A percentile compares a stretch with the other conserved stretches of the same genome.
Conservation (phyloP, 2,888 invertebrate species). For the Netelia inedita region DNA sequence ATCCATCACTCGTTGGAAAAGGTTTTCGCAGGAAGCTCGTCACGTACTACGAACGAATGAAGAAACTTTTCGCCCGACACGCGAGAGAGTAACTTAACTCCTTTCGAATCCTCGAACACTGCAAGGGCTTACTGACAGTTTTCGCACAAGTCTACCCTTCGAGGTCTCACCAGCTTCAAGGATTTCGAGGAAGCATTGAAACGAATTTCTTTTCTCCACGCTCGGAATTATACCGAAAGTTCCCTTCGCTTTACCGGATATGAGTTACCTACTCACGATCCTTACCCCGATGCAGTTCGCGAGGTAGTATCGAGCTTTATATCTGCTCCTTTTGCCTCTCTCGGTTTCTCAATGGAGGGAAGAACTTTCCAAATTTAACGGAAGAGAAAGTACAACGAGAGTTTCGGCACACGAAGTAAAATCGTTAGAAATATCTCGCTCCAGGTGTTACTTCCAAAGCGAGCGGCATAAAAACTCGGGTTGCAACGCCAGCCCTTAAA, state of each 20-base stretch:
- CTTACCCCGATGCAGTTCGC: conserved; percentile 53
- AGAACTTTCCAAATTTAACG: conserved; percentile 75
- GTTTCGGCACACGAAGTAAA: conserved; percentile 48
- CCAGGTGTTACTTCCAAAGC: conserved; percentile 65
- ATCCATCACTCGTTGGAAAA: conserved; percentile 42
- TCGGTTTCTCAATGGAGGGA: background rate
- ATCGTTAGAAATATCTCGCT: conserved; percentile 59
- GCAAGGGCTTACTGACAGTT: conserved; percentile 5
- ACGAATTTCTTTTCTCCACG: conserved; percentile 41
- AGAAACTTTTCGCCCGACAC: conserved; percentile 27
- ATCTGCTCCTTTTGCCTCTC: background rate
- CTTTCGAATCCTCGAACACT: conserved; percentile 4
- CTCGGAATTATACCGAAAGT: conserved; percentile 53
- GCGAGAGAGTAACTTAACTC: conserved; percentile 36
- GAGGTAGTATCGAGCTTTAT: conserved; percentile 63
- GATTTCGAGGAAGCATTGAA: conserved; percentile 24
- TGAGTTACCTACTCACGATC: conserved; percentile 51
- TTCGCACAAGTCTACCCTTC: conserved; percentile 8
- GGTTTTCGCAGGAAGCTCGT: conserved; percentile 18
- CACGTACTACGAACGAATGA: conserved; percentile 25
- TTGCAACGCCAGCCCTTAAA: conserved; percentile 5
- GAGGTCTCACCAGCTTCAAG: conserved; percentile 10
- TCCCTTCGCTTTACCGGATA: conserved; percentile 57
- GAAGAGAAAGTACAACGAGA: conserved; percentile 11
- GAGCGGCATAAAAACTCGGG: background rate